phyloP scores from a whole-genome alignment of 37 sponge, comb jelly and placozoan genomes.

The Beroe ovata region DNA sequence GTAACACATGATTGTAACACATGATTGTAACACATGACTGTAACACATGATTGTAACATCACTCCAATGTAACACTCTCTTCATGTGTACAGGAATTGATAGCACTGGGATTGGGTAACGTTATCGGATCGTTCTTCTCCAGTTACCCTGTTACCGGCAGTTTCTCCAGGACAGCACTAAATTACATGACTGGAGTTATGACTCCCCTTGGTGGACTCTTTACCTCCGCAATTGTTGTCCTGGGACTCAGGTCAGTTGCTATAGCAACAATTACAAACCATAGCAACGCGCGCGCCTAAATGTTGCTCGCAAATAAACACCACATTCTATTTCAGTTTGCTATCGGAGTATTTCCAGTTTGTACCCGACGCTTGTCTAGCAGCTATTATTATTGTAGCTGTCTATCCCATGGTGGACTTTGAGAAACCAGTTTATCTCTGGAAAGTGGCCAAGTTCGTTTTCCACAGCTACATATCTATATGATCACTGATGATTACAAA shows the following conservation, averaged over 20 bases:
- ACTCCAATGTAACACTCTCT: no score
- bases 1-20: no score
- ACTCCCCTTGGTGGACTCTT: conserved; percentile 28
- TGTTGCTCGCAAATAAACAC: no score
- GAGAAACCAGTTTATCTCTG: conserved; percentile 29
- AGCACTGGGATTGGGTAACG: conserved; percentile 15
- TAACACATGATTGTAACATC: no score
- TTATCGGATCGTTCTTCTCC: conserved; percentile 5
- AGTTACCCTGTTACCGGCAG: conserved; percentile 43
- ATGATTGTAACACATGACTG: no score
- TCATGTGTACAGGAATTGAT: conserved; percentile 35
- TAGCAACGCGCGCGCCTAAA: no score
- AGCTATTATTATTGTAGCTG: conserved; percentile 55
- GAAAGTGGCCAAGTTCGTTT: conserved; percentile 50
- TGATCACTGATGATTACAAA: no score
- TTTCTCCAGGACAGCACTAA: conserved; percentile 34
- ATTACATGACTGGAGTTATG: conserved; percentile 10
- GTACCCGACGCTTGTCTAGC: conserved; percentile 55
- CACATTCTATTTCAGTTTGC: conserved; percentile 41
- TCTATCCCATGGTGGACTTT: conserved; percentile 62
- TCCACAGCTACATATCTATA: no score
- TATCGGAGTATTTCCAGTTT: conserved; percentile 45
- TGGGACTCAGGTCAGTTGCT: not conserved
- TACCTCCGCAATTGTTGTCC: not conserved
- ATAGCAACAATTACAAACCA: no score